These are phyloP conservation scores for Ondatra zibethicus DNA, from an alignment of 2,113 vertebrate species.

Conservation along the genomic window DNA sequence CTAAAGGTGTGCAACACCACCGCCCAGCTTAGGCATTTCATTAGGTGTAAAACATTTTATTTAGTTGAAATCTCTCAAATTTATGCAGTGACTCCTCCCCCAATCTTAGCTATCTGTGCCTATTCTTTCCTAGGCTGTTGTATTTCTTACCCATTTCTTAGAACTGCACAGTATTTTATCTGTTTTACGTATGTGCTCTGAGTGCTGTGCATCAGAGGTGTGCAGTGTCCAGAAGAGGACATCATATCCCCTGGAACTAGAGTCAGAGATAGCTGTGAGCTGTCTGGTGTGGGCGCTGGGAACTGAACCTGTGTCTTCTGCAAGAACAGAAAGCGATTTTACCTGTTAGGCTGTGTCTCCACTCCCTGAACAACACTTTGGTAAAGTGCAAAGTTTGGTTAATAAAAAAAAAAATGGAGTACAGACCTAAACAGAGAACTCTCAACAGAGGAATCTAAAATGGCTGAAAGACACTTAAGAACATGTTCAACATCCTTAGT, in stretches of 20 bases:
- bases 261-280: neutral
- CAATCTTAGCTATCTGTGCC: neutral
- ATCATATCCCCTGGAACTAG: neutral
- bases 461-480: no score
- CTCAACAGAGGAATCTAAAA: no score
- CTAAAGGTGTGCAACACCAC: no score
- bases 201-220: neutral
- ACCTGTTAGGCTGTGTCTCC: neutral
- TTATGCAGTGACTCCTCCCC: neutral
- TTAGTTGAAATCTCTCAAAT: constrained; percentile 36
- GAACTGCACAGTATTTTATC: constrained; percentile 1
- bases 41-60: neutral
- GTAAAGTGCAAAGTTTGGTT: constrained; percentile 26
- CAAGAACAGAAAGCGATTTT: neutral
- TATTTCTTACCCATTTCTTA: constrained; percentile 24
- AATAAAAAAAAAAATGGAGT: neutral
- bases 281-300: neutral
- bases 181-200: neutral
- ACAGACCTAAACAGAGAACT: no score
- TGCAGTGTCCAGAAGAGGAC: neutral
- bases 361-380: neutral
- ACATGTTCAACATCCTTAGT: no score
- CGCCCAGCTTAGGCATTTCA: no score
- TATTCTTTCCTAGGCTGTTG: neutral
- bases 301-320: neutral